These are phyloP conservation scores for Drosophila siamana DNA, from an alignment of 2,888 invertebrate genomes.

Conservation along the genomic window DNA sequence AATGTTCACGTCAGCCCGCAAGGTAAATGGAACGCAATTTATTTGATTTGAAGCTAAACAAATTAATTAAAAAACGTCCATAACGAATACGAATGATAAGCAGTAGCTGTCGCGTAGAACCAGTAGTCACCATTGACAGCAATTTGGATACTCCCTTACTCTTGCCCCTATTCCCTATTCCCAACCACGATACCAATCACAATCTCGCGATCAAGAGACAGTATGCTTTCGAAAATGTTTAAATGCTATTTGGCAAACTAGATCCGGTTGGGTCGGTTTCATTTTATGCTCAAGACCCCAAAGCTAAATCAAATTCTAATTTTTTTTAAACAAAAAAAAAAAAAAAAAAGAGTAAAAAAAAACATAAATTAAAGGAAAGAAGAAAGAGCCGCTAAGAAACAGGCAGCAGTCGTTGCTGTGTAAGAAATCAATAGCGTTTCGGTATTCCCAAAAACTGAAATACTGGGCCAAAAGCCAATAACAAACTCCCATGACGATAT, in stretches of 20 bases:
- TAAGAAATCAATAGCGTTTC: constrained; percentile 58
- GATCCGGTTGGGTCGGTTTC: constrained; percentile 72
- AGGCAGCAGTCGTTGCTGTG: constrained; percentile 14
- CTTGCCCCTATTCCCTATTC: background rate
- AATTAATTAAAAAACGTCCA: constrained; percentile 55
- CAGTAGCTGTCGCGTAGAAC: constrained; percentile 64
- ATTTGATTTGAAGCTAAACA: constrained; percentile 42
- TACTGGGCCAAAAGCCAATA: constrained; percentile 68
- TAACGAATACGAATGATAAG: constrained; percentile 54
- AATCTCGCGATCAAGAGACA: constrained; percentile 1
- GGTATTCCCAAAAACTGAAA: constrained; percentile 70
- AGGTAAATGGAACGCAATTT: constrained; percentile 26
- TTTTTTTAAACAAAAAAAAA: constrained; percentile 29
- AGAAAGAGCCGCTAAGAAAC: constrained; percentile 59
- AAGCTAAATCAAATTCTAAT: constrained; percentile 49
- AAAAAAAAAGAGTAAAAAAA: constrained; percentile 1
- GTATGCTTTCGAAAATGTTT: constrained; percentile 46
- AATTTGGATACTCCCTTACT: constrained; percentile 23
- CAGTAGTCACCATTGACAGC: constrained; percentile 62
- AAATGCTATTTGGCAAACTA: constrained; percentile 50
- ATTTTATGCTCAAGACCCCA: constrained; percentile 42
- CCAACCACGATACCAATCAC: background rate
- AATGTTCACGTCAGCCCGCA: constrained; percentile 51
- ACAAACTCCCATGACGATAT: constrained; percentile 70
- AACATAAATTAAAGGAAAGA: constrained; percentile 38